Evolutionary conservation across 2,888 invertebrate genomes (phyloP).

Genomic region (Nowickia ferox): DNA sequence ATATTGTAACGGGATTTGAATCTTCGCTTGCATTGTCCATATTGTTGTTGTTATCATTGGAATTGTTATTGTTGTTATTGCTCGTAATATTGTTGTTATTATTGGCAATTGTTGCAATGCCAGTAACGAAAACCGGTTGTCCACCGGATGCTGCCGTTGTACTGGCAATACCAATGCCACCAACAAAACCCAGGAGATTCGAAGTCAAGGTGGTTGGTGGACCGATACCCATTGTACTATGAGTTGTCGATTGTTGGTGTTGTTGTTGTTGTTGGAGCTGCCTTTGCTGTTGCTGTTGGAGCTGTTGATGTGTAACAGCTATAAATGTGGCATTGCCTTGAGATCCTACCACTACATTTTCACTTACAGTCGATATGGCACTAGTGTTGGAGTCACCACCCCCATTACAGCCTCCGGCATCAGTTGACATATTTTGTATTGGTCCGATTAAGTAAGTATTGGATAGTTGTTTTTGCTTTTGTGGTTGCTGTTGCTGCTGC

Average conservation of each 20-base stretch:
- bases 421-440: conserved; percentile 61
- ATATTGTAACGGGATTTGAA: conserved; percentile 93
- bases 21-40: conserved; percentile 93
- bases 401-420: not conserved
- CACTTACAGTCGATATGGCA: conserved; percentile 25
- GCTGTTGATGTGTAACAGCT: conserved; percentile 64
- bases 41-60: conserved; percentile 87
- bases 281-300: conserved; percentile 46
- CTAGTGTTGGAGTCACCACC: not conserved
- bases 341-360: conserved; percentile 39
- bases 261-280: conserved; percentile 31
- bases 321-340: conserved; percentile 55
- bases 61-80: conserved; percentile 74
- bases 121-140: conserved; percentile 67
- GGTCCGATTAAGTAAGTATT: conserved; percentile 67
- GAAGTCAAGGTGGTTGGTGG: conserved; percentile 71
- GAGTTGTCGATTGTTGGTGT: conserved; percentile 47
- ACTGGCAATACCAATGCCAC: conserved; percentile 72
- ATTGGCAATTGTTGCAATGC: conserved; percentile 56
- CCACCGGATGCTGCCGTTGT: conserved; percentile 59
- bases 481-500: conserved; percentile 19
- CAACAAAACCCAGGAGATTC: conserved; percentile 70
- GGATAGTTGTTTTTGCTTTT: conserved; percentile 51
- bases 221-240: conserved; percentile 64
- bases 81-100: conserved; percentile 45